phyloP scores from a whole-genome alignment of 2,113 vertebrate species.

The Notarius lentiginosus region DNA sequence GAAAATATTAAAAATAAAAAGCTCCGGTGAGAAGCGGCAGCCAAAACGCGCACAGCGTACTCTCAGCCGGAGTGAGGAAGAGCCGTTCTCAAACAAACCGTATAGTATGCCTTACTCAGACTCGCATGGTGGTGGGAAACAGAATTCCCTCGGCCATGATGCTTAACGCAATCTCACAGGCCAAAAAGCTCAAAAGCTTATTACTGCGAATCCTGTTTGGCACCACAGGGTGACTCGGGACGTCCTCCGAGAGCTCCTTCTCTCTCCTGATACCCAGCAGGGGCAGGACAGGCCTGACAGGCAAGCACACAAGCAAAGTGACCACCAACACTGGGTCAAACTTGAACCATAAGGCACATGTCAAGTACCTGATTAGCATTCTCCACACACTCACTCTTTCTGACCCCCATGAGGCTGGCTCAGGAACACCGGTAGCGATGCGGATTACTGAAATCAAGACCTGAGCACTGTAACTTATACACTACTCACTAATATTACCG shows the following conservation, averaged over 20 bases:
- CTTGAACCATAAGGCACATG: conserved; percentile 40
- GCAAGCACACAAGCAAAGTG: background rate
- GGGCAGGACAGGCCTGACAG: conserved; percentile 14
- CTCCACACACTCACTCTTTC: background rate
- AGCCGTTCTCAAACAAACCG: background rate
- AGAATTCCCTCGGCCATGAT: background rate
- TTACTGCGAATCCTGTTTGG: background rate
- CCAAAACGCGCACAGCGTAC: no score
- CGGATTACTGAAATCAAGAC: conserved; percentile 14
- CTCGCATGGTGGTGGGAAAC: background rate
- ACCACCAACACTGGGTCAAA: conserved; percentile 23
- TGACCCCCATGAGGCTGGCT: background rate
- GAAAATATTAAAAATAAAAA: no score
- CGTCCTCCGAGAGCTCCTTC: background rate
- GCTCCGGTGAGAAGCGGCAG: no score
- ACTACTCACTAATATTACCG: background rate
- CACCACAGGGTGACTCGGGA: background rate
- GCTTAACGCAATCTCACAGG: background rate
- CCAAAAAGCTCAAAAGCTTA: background rate
- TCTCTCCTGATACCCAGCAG: background rate
- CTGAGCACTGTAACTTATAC: background rate
- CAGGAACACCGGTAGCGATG: background rate
- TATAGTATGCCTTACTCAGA: background rate
- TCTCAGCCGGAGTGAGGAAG: no score
- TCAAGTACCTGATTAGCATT: conserved; percentile 48